Percentiles rank a stretch among this genome's conserved stretches.
These are phyloP conservation scores for Pycnonotus jocosus DNA, from an alignment of 2,113 vertebrate genomes.

Conservation along the genomic window DNA sequence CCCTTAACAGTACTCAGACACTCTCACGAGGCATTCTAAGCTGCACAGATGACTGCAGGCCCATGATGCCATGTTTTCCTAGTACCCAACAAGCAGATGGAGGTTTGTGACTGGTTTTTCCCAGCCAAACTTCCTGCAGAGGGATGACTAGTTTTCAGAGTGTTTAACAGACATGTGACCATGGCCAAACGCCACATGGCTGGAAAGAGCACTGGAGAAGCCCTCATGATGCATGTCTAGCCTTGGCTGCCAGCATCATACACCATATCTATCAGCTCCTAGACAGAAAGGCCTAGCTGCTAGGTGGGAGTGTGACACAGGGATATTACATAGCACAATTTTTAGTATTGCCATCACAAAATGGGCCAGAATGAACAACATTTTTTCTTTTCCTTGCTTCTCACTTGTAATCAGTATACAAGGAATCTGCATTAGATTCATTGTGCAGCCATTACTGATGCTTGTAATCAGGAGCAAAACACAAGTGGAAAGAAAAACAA, in stretches of 20 bases:
- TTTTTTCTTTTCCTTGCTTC: not conserved
- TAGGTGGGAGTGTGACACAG: not conserved
- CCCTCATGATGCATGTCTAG: not conserved
- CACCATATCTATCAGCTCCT: not conserved
- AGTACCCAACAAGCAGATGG: conserved; percentile 16
- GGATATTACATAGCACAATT: not conserved
- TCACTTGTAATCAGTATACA: not conserved
- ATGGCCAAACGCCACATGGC: conserved; percentile 3
- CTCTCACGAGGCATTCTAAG: not conserved
- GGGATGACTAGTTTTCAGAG: conserved; percentile 12
- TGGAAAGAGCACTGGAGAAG: not conserved
- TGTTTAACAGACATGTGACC: not conserved
- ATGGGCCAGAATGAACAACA: not conserved
- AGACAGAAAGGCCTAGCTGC: not conserved
- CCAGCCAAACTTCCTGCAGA: conserved; percentile 20
- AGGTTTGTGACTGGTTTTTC: not conserved
- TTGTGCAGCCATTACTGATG: not conserved
- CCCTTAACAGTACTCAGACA: not conserved
- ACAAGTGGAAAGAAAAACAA: not conserved
- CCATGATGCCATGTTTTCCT: not conserved
- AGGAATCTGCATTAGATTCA: not conserved
- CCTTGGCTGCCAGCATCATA: not conserved
- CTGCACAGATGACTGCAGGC: not conserved
- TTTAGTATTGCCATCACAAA: not conserved
- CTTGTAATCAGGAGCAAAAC: not conserved